phyloP scores from a whole-genome alignment of 2,888 invertebrate genomes.

The Calameuta idolon region DNA sequence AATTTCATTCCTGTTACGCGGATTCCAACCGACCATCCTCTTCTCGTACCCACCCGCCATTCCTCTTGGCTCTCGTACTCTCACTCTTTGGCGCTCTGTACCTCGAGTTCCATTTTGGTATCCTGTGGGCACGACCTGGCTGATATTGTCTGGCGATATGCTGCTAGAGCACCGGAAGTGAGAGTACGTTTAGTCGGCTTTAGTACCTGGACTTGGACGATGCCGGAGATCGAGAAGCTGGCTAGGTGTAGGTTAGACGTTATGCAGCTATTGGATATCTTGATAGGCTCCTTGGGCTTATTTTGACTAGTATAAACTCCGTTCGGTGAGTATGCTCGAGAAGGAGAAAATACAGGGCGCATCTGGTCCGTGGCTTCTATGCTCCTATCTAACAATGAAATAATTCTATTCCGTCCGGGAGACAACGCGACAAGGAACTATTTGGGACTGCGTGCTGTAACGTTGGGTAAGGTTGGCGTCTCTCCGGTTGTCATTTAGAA shows the following conservation, averaged over 20 bases:
- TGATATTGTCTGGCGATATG: not conserved
- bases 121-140: not conserved
- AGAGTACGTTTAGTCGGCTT: not conserved
- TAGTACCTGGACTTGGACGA: not conserved
- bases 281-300: not conserved
- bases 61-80: not conserved
- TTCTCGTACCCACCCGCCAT: slow-evolving; percentile 11
- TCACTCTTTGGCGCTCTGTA: not conserved
- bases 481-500: slow-evolving; percentile 50
- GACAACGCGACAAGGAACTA: slow-evolving; percentile 5
- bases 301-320: not conserved
- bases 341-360: not conserved
- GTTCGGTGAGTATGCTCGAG: not conserved
- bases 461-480: slow-evolving; percentile 14
- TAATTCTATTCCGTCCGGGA: slow-evolving; percentile 1
- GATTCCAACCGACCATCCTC: slow-evolving; percentile 31
- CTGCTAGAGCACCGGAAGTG: not conserved
- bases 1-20: slow-evolving; percentile 53
- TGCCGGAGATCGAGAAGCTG: not conserved
- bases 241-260: not conserved
- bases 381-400: not conserved
- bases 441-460: not conserved
- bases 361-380: not conserved
- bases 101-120: not conserved
- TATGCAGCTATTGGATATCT: not conserved